Evolutionary conservation across 1,140 invertebrate genomes (phyloP), one percentile per base, ranked within the genome.

Genomic region (Psix sp.): DNA sequence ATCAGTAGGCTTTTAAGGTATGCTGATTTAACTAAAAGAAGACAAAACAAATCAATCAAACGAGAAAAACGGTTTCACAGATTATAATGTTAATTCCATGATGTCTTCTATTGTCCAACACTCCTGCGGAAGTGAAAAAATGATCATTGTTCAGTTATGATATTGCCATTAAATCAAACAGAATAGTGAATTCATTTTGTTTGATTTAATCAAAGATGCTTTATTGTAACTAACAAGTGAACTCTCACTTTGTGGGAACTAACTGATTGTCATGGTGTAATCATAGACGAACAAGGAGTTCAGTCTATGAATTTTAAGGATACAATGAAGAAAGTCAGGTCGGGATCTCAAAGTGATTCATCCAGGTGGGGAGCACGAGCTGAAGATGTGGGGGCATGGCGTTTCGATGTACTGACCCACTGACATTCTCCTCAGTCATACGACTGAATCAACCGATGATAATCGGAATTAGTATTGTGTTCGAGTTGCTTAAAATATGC

Each of bases 401-500:
- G 46, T 60, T 74, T 56, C 54, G 42, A 74, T 63, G 79, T 79
- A 81, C 80, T 87, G 85, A 86, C 84, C 85, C 81, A 86, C 82
- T 86, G 80, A 84, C 85, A 86, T 85, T 87, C 84, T 82, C 84
- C 72, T 83, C 76, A 81, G 80, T 85, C 79, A 76, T 66, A 77
- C 72, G 48, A 36, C 40, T 70, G 66, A 76, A 70, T 60, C 74
- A 73, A 75, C 59, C 72, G 65, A 60, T 63, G 65, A 71, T 74
- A 63, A 71, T 72, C 74, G 63, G 60, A 40, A 68, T 66, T 52
- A 56, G 38, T 48, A 63, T 73, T 72, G 59, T 52, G 52, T 62
- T 40, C 38, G 38, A 33, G 57, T 54, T 49, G 4, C 13, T 56
- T 35, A 9, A 65, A 72, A 45, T 54, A 60, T 68, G 57, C 52